phyloP scores from a whole-genome alignment of 1,140 invertebrate genomes.

The Charaxes varanes region DNA sequence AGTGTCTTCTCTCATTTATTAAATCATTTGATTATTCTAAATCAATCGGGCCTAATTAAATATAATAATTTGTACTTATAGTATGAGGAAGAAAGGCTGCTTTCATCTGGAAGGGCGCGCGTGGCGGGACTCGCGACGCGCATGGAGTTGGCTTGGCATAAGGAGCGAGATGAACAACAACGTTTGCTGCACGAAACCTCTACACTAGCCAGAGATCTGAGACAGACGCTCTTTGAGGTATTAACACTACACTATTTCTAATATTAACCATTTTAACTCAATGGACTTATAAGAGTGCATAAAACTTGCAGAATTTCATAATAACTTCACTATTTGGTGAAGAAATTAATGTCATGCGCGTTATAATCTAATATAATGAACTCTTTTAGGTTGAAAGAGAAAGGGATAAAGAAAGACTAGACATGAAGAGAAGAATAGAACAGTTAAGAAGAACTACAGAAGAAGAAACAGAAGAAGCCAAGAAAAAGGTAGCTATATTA shows the following conservation, averaged over 20 bases:
- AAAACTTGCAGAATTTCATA: too few relatives aligned
- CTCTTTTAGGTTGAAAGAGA: constrained; percentile 90
- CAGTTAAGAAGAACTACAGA: constrained; percentile 89
- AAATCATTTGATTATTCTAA: too few relatives aligned
- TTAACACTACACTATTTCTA: too few relatives aligned
- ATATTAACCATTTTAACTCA: too few relatives aligned
- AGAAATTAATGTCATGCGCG: too few relatives aligned
- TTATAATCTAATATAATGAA: too few relatives aligned
- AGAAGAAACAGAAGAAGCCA: constrained; percentile 92
- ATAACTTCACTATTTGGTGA: too few relatives aligned
- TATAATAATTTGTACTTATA: too few relatives aligned
- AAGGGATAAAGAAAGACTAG: constrained; percentile 90
- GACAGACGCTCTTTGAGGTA: constrained; percentile 89
- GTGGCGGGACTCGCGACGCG: constrained; percentile 89
- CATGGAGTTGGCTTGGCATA: constrained; percentile 96
- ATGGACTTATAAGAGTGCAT: too few relatives aligned
- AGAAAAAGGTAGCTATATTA: constrained; percentile 83
- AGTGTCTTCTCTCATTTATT: too few relatives aligned
- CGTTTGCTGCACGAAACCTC: constrained; percentile 92
- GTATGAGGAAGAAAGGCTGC: constrained; percentile 88
- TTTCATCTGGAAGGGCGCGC: constrained; percentile 87
- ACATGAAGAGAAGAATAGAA: constrained; percentile 88
- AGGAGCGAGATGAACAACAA: constrained; percentile 94
- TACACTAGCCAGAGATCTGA: constrained; percentile 89
- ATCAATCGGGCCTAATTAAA: too few relatives aligned